Evolutionary conservation across 37 sponge, comb jelly and placozoan genomes (phyloP).

Genomic region (Haliclona indistincta): DNA sequence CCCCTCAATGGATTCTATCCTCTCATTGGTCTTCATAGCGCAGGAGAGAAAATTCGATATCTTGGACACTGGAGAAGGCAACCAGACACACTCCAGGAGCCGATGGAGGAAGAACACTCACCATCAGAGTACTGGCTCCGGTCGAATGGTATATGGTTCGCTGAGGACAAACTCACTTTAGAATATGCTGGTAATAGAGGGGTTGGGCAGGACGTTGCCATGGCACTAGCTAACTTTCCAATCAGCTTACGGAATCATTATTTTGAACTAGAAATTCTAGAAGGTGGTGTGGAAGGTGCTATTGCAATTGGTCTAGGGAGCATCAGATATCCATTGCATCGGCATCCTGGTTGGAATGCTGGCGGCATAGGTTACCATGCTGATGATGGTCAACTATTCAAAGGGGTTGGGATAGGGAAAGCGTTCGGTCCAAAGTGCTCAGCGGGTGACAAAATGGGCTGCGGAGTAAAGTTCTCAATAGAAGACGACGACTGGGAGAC

Average conservation of each 20-base stretch:
- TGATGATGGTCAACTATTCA: conserved; percentile 44
- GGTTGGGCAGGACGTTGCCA: conserved; percentile 18
- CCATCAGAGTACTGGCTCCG: conserved; percentile 34
- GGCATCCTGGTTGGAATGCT: conserved; percentile 60
- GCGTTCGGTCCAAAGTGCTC: conserved; percentile 41
- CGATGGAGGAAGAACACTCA: conserved; percentile 8
- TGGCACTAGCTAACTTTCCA: conserved; percentile 25
- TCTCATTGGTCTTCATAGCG: conserved; percentile 59
- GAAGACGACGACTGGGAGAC: neutral
- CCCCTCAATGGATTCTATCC: conserved; percentile 48
- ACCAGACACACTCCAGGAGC: neutral
- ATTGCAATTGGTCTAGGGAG: conserved; percentile 57
- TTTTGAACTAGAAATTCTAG: conserved; percentile 58
- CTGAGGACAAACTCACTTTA: conserved; percentile 4
- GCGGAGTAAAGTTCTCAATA: conserved; percentile 18
- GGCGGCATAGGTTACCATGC: conserved; percentile 52
- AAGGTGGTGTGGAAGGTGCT: conserved; percentile 29
- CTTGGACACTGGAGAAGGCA: conserved; percentile 19
- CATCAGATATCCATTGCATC: conserved; percentile 29
- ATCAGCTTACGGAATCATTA: conserved; percentile 38
- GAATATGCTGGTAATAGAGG: conserved; percentile 25
- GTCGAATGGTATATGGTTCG: conserved; percentile 33
- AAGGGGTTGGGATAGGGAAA: conserved; percentile 18
- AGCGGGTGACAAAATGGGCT: conserved; percentile 43
- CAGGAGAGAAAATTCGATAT: conserved; percentile 47